Evolutionary conservation across 2,113 vertebrate genomes (phyloP), one percentile per base, ranked within the genome.

Genomic region (Paracanthobrama guichenoti): DNA sequence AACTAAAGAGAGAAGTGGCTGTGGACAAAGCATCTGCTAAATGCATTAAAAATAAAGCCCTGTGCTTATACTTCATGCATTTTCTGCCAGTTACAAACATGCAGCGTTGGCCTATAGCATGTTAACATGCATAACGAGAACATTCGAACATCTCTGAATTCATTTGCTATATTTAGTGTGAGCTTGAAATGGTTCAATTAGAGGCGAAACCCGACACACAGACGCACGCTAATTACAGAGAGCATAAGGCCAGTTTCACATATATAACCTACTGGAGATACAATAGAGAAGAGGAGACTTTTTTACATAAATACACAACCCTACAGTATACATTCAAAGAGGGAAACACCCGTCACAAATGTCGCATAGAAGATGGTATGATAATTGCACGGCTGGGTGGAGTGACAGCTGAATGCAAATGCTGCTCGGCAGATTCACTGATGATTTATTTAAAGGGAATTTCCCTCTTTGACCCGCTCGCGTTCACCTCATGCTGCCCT

Each of bases 391-490:
- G 59, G 73, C 44, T 44, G 85, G 79, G 85, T 85, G 73, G 83
- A 86, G 80, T 87, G 86, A 84, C 86, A 77, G 84, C 81, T 85
- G 88, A 89, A 85, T 71, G 83, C 85, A 76, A 82, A 88, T 80
- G 28, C 26, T 16, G 22, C 55, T 69, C 26, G 20, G 28, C 35
- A 75, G 78, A 53, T 84, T 44, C 62, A 74, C 66, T 59, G 39
- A 84, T 85, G 79, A 85, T 85, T 83, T 83, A 88, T 85, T 85
- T 82, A 64, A 82, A 79, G 76, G 44, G 83, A 84, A 73, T 62
- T 76, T 35, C 71, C 79, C 67, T 76, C 72, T 26, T 64, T 60
- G 75, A 39, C 35, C 75, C 11, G 28, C 4, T 79, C 14, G 31
- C n/a, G 10, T 60, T 46, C 77, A 79, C 57, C 22, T 31, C 42